Conservation (phyloP, 2,888 invertebrate genomes). For the Drosophila peninsularis region DNA sequence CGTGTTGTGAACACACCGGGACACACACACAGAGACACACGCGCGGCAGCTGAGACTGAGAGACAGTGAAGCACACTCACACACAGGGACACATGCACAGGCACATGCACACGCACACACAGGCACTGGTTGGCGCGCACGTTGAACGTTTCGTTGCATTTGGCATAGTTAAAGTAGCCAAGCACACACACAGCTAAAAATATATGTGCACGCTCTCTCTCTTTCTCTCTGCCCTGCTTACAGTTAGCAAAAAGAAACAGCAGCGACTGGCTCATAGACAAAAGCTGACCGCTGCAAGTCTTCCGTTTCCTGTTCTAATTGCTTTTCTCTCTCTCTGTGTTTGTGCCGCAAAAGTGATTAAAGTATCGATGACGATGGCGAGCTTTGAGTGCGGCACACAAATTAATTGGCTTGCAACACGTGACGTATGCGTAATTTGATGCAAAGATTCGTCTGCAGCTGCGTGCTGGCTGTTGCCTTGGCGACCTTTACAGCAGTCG, state of each 20-base stretch:
- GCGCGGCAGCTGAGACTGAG: constrained; percentile 42
- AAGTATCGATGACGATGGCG: constrained; percentile 56
- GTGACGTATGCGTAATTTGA: constrained; percentile 75
- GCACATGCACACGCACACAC: constrained; percentile 1
- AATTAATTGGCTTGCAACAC: constrained; percentile 64
- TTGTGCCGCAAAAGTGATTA: constrained; percentile 44
- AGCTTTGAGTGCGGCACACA: constrained; percentile 2
- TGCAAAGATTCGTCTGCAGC: constrained; percentile 9
- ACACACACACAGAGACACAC: constrained; percentile 40
- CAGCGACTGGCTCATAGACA: background rate
- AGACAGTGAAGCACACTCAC: constrained; percentile 27
- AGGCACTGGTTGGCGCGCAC: constrained; percentile 46
- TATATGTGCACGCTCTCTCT: background rate
- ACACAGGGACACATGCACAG: background rate
- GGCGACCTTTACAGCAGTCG: constrained; percentile 10
- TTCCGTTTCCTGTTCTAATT: constrained; percentile 46
- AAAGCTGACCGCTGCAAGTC: constrained; percentile 15
- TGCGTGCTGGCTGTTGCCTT: constrained; percentile 17
- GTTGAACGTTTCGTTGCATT: constrained; percentile 61
- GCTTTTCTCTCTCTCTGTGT: constrained; percentile 2
- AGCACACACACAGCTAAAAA: constrained; percentile 8
- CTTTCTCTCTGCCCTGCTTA: constrained; percentile 17
- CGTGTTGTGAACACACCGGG: constrained; percentile 81
- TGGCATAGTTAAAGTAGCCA: constrained; percentile 59
- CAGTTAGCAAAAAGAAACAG: constrained; percentile 23